Evolutionary conservation across 2,888 invertebrate genomes (phyloP).

Genomic region (Drosophila multiciliata): DNA sequence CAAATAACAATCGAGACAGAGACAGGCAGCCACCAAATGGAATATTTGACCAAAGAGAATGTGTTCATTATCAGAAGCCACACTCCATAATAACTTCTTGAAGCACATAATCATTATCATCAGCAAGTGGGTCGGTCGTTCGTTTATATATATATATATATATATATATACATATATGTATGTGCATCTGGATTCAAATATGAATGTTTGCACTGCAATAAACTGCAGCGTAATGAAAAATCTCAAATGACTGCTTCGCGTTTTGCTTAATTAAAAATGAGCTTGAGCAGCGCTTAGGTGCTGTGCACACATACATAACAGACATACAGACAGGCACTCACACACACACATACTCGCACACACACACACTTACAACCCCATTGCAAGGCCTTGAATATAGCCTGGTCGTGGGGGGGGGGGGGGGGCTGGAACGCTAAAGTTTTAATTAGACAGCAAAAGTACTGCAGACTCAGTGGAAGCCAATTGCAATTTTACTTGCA

Average conservation of each 20-base stretch:
- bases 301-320: slow-evolving; percentile 34
- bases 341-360: slow-evolving; percentile 1
- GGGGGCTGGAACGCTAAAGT: slow-evolving; percentile 49
- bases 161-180: background rate
- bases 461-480: slow-evolving; percentile 64
- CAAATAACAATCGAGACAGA: slow-evolving; percentile 2
- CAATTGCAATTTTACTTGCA: slow-evolving; percentile 68
- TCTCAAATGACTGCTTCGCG: slow-evolving; percentile 69
- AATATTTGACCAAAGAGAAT: background rate
- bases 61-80: slow-evolving; percentile 24
- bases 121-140: background rate
- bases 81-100: background rate
- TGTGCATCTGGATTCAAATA: background rate
- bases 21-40: background rate
- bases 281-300: slow-evolving; percentile 62
- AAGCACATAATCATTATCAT: slow-evolving; percentile 11
- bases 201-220: slow-evolving; percentile 46
- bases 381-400: background rate
- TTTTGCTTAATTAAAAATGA: slow-evolving; percentile 79
- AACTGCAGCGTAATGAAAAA: slow-evolving; percentile 68
- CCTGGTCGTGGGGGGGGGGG: background rate
- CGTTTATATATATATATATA: background rate
- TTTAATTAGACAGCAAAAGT: slow-evolving; percentile 74
- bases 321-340: slow-evolving; percentile 11
- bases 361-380: slow-evolving; percentile 24